Base-by-base conservation (phyloP, 2,888 invertebrate species). In the Tetragnatha montana region DNA sequence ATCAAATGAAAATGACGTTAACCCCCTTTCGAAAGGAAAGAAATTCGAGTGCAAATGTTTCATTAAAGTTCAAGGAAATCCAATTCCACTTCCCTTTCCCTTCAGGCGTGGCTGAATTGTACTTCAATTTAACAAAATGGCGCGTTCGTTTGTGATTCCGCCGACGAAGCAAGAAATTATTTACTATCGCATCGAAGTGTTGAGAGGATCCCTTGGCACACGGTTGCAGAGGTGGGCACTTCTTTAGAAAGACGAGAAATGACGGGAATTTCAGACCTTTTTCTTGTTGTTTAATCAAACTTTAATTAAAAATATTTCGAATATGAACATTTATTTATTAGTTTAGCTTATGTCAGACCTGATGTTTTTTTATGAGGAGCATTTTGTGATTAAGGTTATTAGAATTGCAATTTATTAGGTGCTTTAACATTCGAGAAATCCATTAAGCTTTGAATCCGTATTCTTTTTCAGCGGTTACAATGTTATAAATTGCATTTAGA, bases 1-100 rank as follows among this genome's bases (percentile, higher is more conserved):
- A 10, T 60, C 60, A 60, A 60, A 60, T 60, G 60, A 60, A 35
- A 35, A 35, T 35, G 35, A 35, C 35, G 14, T 60, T 60, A 60
- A 4, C 60, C 60, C 60, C 60, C 60, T 17, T 17, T 21, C 21
- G 17, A 47, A 74, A 12, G 3, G 0, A 35, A n/a, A 12, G 70
- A 70, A 19, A 17, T 35, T 60, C 22, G 22, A 12, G 35, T 35
- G 35, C 22, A 22, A 74, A 74, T 74, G 35, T 74, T 74, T 74
- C 74, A 74, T 74, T 74, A 74, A 74, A 22, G 60, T 60, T 47
- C 74, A 14, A 12, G 74, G 35, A 74, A 74, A 74, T 74, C 22
- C 35, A 74, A 74, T 74, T 74, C 35, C 22, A 74, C 17, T 74
- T 22, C 35, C 17, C 74, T 35, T 3, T 60, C 60, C 14, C 60